These are phyloP conservation scores for Raja brachyura DNA, from an alignment of 2,113 vertebrate species.

Conservation along the genomic window DNA sequence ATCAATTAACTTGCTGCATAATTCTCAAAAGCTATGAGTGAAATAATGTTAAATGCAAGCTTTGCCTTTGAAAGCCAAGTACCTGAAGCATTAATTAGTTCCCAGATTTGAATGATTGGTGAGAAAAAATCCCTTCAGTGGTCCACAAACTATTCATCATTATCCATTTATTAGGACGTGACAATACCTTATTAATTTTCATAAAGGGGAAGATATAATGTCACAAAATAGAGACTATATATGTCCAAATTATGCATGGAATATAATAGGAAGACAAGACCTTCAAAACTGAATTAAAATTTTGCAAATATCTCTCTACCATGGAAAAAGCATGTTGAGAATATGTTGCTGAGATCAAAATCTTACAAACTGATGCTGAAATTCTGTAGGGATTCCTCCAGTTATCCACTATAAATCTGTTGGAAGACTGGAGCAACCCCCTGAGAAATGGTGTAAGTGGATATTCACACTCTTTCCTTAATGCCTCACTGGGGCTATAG, in stretches of 20 bases:
- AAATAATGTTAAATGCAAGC: not conserved
- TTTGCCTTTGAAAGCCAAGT: not conserved
- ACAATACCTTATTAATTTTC: not conserved
- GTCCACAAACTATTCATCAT: not conserved
- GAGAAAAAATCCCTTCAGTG: not conserved
- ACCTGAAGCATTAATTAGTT: not conserved
- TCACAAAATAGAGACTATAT: not conserved
- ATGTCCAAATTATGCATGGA: not conserved
- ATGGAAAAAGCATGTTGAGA: not conserved
- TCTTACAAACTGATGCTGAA: not conserved
- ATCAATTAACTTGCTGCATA: not conserved
- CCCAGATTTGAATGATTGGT: not conserved
- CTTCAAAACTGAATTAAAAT: not conserved
- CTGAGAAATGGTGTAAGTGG: not conserved
- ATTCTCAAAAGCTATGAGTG: not conserved
- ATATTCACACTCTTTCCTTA: not conserved
- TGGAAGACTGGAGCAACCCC: not conserved
- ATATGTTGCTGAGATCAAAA: not conserved
- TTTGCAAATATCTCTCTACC: not conserved
- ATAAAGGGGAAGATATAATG: not conserved
- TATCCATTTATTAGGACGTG: not conserved
- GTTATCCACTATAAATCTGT: too few relatives aligned
- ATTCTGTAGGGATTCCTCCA: not conserved
- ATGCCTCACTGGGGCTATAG: not conserved
- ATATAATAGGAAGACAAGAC: not conserved